Percentiles rank a stretch among this genome's conserved stretches.
Evolutionary conservation across 2,113 vertebrate species (phyloP).

Genomic region (Peromyscus polionotus): DNA sequence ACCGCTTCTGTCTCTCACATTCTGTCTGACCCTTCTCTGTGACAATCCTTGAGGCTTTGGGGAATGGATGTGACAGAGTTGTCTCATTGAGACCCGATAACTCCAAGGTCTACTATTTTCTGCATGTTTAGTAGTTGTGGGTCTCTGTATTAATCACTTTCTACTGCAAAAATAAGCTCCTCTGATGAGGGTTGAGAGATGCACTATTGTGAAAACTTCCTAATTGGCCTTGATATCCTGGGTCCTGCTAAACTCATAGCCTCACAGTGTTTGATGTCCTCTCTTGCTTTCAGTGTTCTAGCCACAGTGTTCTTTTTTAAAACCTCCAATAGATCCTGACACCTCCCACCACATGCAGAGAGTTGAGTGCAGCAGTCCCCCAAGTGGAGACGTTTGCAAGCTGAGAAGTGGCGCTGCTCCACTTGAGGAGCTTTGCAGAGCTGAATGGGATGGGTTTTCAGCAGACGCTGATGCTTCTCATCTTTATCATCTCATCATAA

Average conservation of each 20-base stretch:
- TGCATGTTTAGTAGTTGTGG: background rate
- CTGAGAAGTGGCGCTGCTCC: background rate
- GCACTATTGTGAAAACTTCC: background rate
- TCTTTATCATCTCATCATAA: background rate
- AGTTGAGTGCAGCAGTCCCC: background rate
- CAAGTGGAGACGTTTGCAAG: background rate
- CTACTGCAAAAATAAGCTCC: background rate
- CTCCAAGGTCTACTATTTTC: background rate
- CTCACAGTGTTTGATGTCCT: background rate
- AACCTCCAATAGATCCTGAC: background rate
- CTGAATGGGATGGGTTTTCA: constrained; percentile 18
- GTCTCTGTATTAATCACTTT: too few relatives aligned
- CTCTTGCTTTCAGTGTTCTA: background rate
- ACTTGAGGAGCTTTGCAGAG: background rate
- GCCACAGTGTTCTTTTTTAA: background rate
- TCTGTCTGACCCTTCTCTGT: background rate
- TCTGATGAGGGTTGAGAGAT: background rate
- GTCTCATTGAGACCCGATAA: background rate
- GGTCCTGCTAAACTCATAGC: background rate
- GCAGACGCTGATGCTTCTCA: constrained; percentile 4
- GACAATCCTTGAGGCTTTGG: background rate
- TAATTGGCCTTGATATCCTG: background rate
- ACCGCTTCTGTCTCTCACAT: background rate
- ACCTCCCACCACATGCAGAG: background rate
- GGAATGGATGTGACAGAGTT: background rate